Percentiles rank a stretch among this genome's conserved stretches.
Evolutionary conservation across 2,113 vertebrate species (phyloP).

Genomic region (Anser brachyrhynchus): DNA sequence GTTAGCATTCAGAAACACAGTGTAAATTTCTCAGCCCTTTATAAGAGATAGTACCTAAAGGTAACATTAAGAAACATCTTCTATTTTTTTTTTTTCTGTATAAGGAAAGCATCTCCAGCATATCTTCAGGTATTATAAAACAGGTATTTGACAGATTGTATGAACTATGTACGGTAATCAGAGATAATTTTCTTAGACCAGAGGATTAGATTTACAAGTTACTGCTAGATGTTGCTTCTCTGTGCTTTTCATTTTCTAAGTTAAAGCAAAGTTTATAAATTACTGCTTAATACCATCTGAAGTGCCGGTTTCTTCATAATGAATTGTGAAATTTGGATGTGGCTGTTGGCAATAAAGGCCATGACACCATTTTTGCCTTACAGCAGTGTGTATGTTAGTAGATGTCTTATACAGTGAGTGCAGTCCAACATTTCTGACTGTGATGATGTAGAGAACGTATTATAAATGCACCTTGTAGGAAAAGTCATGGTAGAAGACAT

Average conservation of each 20-base stretch:
- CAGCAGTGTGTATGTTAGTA: neutral
- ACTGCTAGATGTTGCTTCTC: conserved; percentile 29
- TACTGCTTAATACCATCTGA: neutral
- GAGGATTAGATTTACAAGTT: conserved; percentile 54
- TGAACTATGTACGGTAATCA: conserved; percentile 54
- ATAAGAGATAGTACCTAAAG: neutral
- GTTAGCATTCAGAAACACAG: conserved; percentile 13
- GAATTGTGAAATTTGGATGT: conserved; percentile 26
- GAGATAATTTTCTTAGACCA: conserved; percentile 55
- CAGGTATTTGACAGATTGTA: conserved; percentile 6
- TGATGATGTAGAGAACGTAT: neutral
- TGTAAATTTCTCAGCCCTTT: conserved; percentile 12
- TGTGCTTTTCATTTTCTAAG: conserved; percentile 29
- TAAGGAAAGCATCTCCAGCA: conserved; percentile 29
- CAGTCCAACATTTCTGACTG: neutral
- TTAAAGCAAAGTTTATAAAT: conserved; percentile 41
- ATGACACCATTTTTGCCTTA: neutral
- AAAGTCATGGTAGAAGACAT: neutral
- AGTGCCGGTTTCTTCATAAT: neutral
- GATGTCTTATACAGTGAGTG: conserved; percentile 3
- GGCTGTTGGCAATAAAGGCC: neutral
- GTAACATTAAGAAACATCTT: conserved; percentile 30
- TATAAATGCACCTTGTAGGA: neutral
- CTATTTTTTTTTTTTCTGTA: neutral
- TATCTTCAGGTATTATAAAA: conserved; percentile 44